Base-by-base conservation (phyloP, 2,888 invertebrate species). In the Chaetoderma sp. region DNA sequence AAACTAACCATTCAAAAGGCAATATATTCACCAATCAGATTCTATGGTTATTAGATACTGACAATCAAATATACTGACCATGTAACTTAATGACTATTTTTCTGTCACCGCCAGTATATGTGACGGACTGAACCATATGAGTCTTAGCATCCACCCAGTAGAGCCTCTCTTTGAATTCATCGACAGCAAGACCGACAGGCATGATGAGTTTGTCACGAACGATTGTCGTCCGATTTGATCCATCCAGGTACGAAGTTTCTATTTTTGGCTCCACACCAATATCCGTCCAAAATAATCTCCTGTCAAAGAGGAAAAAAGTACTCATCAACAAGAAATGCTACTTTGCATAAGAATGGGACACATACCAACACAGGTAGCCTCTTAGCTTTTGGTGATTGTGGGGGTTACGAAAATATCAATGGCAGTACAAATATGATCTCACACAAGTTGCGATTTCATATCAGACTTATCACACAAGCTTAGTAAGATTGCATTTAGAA, bases 91-190 rank as follows among this genome's bases (percentile, higher is more conserved):
- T 64, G 21, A 80, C 73, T 21, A 75, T 63, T 10, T 68, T 69
- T 42, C 78, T 45, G 33, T 77, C 75, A 2, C 63, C 71, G 8
- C 82, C 82, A 30, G 75, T 63, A 13, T 75, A 61, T 30, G 70
- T 73, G 13, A 73, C 62, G 1, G 78, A 77, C 47, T 81, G 80
- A 5, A 82, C 67, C 0, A 76, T 78, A 36, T 72, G 66, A 49
- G 73, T 75, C 65, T 93, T 93, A n/a, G 91, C 90, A 88, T 95
- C 95, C 13, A 92, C 90, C 92, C 93, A 94, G 88, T 94, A 95
- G 3, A 95, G 85, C 6, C 94, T 88, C n/a, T 88, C 88, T 0
- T 92, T 91, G 0, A 93, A 90, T 82, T 91, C 90, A 86, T 93
- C 93, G 60, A 94, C 89, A 4, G 94, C 91, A 49, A 95, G 88